Conservation (phyloP, 1,140 invertebrate species). For the Euwallacea similis region DNA sequence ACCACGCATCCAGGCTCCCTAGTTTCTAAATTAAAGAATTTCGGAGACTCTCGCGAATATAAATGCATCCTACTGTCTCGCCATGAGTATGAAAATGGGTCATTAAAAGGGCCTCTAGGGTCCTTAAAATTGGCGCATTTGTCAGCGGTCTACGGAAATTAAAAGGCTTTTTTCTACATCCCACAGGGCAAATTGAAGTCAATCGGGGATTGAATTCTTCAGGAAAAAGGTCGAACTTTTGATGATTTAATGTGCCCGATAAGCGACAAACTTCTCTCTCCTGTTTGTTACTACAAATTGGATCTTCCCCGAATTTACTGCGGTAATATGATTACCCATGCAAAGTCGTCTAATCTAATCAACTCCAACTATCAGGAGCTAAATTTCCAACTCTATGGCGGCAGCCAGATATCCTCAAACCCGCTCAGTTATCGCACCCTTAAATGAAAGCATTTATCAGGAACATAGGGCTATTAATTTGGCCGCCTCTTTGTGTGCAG, state of each 20-base stretch:
- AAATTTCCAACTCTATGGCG: background rate
- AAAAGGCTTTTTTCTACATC: background rate
- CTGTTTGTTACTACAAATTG: background rate
- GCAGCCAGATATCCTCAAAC: background rate
- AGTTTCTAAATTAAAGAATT: too few species aligned
- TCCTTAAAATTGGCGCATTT: conserved; percentile 13
- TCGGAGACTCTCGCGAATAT: background rate
- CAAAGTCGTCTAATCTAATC: conserved; percentile 18
- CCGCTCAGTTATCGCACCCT: conserved; percentile 6
- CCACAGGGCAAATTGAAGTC: too few species aligned
- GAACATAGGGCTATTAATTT: conserved; percentile 16
- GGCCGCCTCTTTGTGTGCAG: conserved; percentile 9
- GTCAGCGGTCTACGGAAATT: conserved; percentile 1
- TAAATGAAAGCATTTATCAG: conserved; percentile 29
- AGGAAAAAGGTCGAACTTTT: too few species aligned
- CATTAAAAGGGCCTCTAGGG: conserved; percentile 1
- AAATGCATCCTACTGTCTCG: conserved; percentile 12
- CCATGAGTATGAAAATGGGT: conserved; percentile 16
- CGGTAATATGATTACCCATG: background rate
- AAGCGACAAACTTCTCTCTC: too few species aligned
- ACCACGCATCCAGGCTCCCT: too few species aligned
- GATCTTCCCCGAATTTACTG: background rate
- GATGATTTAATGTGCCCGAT: too few species aligned
- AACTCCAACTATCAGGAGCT: background rate
- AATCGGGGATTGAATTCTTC: too few species aligned